phyloP scores from a whole-genome alignment of 1,140 invertebrate species.

The Capitella teleta region DNA sequence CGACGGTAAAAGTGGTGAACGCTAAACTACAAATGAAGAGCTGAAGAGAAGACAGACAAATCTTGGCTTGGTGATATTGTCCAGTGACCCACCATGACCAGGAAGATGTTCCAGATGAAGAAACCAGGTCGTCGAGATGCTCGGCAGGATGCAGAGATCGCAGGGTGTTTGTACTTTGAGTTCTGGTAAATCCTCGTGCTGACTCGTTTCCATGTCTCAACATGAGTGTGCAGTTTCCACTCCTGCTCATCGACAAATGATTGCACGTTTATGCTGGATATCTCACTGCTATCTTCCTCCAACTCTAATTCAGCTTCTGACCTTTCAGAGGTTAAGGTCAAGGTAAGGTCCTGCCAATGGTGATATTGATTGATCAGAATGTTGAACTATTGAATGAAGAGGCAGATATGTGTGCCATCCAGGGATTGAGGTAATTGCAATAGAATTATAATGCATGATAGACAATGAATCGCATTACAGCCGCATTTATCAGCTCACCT shows the following conservation, averaged over 20 bases:
- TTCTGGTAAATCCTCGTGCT: slow-evolving; percentile 27
- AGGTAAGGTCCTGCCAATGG: slow-evolving; percentile 38
- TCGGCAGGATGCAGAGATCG: slow-evolving; percentile 39
- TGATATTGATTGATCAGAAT: neutral
- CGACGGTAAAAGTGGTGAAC: slow-evolving; percentile 26
- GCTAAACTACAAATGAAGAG: slow-evolving; percentile 28
- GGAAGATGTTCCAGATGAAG: slow-evolving; percentile 20
- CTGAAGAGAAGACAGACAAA: slow-evolving; percentile 28
- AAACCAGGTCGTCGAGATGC: slow-evolving; percentile 38
- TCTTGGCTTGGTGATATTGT: slow-evolving; percentile 42
- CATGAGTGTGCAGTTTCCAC: slow-evolving; percentile 40
- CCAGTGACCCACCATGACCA: slow-evolving; percentile 28
- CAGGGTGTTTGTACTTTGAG: slow-evolving; percentile 17
- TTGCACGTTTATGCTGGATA: slow-evolving; percentile 39
- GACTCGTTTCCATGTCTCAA: slow-evolving; percentile 24
- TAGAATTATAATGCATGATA: neutral
- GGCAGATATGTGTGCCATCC: neutral
- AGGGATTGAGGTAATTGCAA: neutral
- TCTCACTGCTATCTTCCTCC: slow-evolving; percentile 32
- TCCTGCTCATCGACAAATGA: slow-evolving; percentile 43
- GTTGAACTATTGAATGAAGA: neutral
- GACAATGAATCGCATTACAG: neutral
- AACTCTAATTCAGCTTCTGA: slow-evolving; percentile 35
- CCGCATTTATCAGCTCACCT: slow-evolving; percentile 7
- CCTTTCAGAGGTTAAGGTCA: slow-evolving; percentile 38